Evolutionary conservation across 2,888 invertebrate species (phyloP), one percentile per base, ranked within the genome.

Genomic region (Melanostoma mellinum): DNA sequence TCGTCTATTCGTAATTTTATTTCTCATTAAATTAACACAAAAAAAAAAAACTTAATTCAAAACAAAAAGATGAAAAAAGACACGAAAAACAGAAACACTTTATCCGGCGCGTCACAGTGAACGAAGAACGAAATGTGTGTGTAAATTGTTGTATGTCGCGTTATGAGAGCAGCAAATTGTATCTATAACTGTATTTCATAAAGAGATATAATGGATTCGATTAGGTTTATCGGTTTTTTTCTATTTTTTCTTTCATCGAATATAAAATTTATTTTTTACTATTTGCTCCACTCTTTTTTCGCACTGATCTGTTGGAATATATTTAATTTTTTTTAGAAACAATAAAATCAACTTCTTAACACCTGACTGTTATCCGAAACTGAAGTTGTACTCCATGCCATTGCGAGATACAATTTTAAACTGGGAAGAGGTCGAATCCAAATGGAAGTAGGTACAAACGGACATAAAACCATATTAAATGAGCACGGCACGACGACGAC

Each of bases 91-190:
- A 33, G 35, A 79, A 65, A 84, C 78, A 67, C 69, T 78, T 78
- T 84, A 84, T 84, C 84, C 79, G 84, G 50, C 63, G 79, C 75
- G 78, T 79, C 74, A 79, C 67, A 67, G 58, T 42, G 69, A 78
- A 65, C 48, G 63, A 56, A 63, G 38, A 40, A 44, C 44, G 36
- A 72, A 60, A 50, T 71, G 69, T 75, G 44, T 81, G 76, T 71
- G 3, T 42, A 42, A 75, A 76, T 81, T 65, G 56, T 56, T 50
- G 71, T 72, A 58, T 72, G 72, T 78, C 72, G 72, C 73, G 77
- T 82, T 82, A 82, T 77, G 69, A 77, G 78, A 84, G 82, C 74
- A 74, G 53, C 55, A 78, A 84, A 84, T 69, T 78, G 74, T 84
- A 84, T 82, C 82, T 82, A 78, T 71, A 78, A 67, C 78, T 78